These are phyloP conservation scores for Sorex fumeus DNA, from an alignment of 2,113 vertebrate genomes.

Conservation along the genomic window DNA sequence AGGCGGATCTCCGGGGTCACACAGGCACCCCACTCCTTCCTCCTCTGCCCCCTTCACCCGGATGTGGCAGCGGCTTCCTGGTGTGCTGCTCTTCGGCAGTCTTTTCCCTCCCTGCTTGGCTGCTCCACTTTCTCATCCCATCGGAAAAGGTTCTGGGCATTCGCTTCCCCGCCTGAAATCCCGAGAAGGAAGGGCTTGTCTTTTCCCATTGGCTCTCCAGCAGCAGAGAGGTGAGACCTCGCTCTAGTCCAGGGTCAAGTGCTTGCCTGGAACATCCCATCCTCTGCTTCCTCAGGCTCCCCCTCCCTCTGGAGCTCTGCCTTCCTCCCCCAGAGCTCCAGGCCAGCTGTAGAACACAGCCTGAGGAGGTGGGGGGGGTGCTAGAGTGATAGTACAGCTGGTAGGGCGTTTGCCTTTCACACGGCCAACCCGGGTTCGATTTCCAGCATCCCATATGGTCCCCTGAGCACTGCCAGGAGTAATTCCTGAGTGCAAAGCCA, in stretches of 20 bases:
- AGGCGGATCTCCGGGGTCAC: slow-evolving; percentile 16
- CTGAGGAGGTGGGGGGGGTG: no score
- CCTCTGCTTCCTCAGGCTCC: not conserved
- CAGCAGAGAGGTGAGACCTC: not conserved
- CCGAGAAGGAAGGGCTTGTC: not conserved
- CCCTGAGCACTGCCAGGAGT: no score
- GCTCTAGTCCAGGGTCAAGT: not conserved
- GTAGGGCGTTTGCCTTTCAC: no score
- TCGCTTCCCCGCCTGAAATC: not conserved
- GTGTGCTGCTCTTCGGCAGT: not conserved
- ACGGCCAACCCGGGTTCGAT: no score
- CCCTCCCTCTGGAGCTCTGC: not conserved
- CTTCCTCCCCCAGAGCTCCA: not conserved
- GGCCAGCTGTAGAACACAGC: no score
- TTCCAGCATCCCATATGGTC: no score
- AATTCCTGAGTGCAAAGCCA: no score
- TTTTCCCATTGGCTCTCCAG: not conserved
- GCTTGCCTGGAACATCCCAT: no score
- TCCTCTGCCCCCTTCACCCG: not conserved
- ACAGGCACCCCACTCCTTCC: not conserved
- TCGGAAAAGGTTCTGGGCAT: not conserved
- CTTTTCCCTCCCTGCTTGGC: not conserved
- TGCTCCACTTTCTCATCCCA: not conserved
- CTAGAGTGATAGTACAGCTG: no score
- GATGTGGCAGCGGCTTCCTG: not conserved